phyloP scores from a whole-genome alignment of 2,888 invertebrate genomes.

The Lymantria dispar region DNA sequence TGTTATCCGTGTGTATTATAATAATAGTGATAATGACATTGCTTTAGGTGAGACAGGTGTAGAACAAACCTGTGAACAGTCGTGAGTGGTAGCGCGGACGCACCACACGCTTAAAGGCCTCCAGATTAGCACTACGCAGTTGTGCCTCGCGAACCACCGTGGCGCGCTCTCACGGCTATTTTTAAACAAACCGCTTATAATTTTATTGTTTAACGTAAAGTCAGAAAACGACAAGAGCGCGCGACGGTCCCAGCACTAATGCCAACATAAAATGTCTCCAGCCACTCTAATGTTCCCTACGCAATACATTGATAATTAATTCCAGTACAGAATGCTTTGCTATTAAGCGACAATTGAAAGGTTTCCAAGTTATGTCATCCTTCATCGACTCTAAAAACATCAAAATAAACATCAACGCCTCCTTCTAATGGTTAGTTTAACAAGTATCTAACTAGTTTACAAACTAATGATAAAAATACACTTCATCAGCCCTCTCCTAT shows the following conservation, averaged over 20 bases:
- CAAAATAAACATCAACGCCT: too few relatives aligned
- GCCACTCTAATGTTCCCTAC: constrained; percentile 35
- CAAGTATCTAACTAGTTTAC: too few relatives aligned
- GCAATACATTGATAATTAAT: constrained; percentile 43
- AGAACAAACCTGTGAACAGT: constrained; percentile 67
- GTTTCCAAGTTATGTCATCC: constrained; percentile 33
- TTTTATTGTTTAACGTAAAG: constrained; percentile 80
- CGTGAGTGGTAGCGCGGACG: constrained; percentile 57
- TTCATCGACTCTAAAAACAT: constrained; percentile 6
- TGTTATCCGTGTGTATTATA: constrained; percentile 60
- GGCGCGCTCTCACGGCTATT: constrained; percentile 62
- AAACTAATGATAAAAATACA: too few relatives aligned
- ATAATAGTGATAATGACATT: constrained; percentile 79
- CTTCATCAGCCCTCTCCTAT: too few relatives aligned
- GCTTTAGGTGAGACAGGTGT: constrained; percentile 72
- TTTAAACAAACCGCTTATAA: constrained; percentile 75
- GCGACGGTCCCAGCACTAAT: constrained; percentile 69
- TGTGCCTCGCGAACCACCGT: constrained; percentile 41
- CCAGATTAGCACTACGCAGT: constrained; percentile 59
- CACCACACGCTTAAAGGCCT: constrained; percentile 71
- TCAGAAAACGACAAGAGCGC: constrained; percentile 72
- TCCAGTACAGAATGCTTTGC: constrained; percentile 31
- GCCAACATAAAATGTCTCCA: constrained; percentile 57
- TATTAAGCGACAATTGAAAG: constrained; percentile 37
- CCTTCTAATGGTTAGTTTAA: too few relatives aligned